Conservation (phyloP, 1,140 invertebrate genomes). For the Drosophila varians region DNA sequence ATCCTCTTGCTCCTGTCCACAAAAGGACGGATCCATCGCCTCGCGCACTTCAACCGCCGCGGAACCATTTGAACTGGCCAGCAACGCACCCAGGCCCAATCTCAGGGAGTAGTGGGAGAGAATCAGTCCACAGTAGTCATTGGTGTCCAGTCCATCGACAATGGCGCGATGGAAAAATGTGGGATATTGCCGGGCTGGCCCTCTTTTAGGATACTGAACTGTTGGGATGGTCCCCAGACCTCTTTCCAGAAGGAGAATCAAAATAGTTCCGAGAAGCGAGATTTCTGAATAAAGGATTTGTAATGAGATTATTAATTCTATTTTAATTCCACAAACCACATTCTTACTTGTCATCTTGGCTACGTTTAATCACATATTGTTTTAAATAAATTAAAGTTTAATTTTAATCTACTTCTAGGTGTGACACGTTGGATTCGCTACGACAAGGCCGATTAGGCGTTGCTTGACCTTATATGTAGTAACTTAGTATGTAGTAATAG, state of each 20-base stretch:
- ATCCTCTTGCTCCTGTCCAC: not conserved
- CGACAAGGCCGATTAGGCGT: constrained; percentile 1
- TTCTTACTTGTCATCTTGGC: constrained; percentile 10
- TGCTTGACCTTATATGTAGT: not conserved
- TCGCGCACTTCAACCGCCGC: constrained; percentile 5
- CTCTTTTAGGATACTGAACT: not conserved
- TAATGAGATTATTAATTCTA: too few relatives aligned
- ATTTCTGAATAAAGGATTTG: too few relatives aligned
- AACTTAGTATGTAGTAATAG: too few relatives aligned
- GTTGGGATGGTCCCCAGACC: not conserved
- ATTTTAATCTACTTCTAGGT: not conserved
- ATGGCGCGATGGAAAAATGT: not conserved
- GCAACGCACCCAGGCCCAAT: not conserved
- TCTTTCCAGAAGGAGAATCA: constrained; percentile 1
- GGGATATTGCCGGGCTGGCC: not conserved
- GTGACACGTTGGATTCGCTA: constrained; percentile 5
- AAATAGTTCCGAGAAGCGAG: not conserved
- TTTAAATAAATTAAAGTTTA: constrained; percentile 2
- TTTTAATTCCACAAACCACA: not conserved
- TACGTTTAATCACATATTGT: too few relatives aligned
- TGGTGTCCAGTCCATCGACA: not conserved
- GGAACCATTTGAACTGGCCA: constrained; percentile 1
- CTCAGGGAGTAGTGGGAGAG: not conserved
- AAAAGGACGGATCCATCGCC: not conserved
- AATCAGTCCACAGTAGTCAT: not conserved